Evolutionary conservation across 2,888 invertebrate genomes (phyloP), one percentile per base, ranked within the genome.

Genomic region (Rhagonycha lutea): DNA sequence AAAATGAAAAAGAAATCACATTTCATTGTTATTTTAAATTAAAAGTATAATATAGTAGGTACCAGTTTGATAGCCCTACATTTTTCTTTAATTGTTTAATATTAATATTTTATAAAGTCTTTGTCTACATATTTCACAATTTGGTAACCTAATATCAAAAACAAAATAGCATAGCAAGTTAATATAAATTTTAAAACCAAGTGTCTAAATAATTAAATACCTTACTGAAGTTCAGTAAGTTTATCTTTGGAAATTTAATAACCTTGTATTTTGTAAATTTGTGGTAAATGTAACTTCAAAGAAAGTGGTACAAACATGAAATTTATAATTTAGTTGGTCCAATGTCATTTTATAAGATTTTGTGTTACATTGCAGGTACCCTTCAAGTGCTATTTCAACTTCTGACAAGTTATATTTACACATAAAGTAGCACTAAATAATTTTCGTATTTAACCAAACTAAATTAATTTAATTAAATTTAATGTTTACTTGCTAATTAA

Each of bases 201-300:
- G 67, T 12, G 28, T 14, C 26, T 14, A 28, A 67, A 67, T 26
- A 14, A 67, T 67, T 18, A 47, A 47, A 47, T 47, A 47, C 47
- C 47, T 47, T 47, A 10, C 47, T 47, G 2, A 47, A 47, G 47
- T 47, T n/a, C n/a, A 69, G 68, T 72, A 29, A 67, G 70, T 69
- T 76, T 76, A 71, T 74, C 71, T 29, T 14, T 67, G 23, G 74
- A 77, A 72, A 79, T 63, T 68, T 76, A 74, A 72, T 77, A 71
- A 72, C 62, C 32, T 65, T 77, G 79, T 74, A 67, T 69, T 69
- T 73, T 68, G 65, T 72, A 65, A 69, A 69, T 73, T 70, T 63
- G 65, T 60, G 71, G 75, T 72, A 75, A 23, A 29, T 68, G 69
- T 61, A 70, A 69, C 69, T 69, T 72, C 72, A 75, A 75, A 69